Evolutionary conservation across 2,888 invertebrate species (phyloP), one percentile per base, ranked within the genome.

Genomic region (Penaeus monodon): DNA sequence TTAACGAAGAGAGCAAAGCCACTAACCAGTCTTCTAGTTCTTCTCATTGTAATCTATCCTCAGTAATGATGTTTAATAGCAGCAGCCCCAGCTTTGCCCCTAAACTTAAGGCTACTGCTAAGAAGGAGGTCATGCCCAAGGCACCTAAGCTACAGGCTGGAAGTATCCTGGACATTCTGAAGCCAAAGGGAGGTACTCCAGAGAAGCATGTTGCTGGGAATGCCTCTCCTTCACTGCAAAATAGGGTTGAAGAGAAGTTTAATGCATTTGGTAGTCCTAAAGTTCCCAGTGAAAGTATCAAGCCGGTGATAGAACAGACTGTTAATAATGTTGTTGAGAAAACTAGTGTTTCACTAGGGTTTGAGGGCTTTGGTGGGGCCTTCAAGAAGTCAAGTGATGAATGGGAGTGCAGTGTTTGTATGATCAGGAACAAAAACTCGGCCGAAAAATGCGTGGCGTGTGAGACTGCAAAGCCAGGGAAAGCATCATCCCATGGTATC

Each of bases 391-490:
- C 87, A 29, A 27, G 90, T 66, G 85, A 86, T 68, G 89, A 86
- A 65, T 91, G 91, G 91, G 90, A 91, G 57, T 91, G 91, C 85
- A 89, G 89, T 27, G 88, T 84, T 17, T 91, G 91, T 88, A 88
- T 90, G 89, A 74, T 91, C 24, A 73, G 84, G 24, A 91, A 91
- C 85, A 88, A 90, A 49, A 49, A 84, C 24, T 77, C 84, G 20
- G 80, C 66, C 27, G 77, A 29, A 44, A 90, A 84, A 70, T 90
- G 90, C 74, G 63, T 91, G 14, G 92, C 92, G 0, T 92, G 92
- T 90, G 91, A 91, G 85, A 90, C 92, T 17, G 89, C 91, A 2
- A 92, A 91, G 88, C 92, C 92, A 66, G 91, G 91, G 44, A n/a
- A 73, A 24, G 49, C 20, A 63, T 24, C 81, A 57, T 27, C 80